Conservation (phyloP, 2,888 invertebrate species). For the Frankliniella fusca region DNA sequence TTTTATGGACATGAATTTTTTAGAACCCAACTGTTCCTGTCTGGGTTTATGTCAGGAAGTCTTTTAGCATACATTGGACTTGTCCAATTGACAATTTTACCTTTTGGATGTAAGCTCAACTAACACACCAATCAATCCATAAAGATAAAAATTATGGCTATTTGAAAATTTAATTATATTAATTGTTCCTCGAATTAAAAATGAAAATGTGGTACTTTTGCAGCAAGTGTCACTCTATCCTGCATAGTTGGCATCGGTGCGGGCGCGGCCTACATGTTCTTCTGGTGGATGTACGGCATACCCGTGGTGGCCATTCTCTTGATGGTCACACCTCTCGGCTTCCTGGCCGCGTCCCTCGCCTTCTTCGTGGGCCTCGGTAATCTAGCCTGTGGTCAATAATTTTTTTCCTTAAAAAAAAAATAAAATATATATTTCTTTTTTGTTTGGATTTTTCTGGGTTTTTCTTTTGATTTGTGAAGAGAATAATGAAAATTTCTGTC, state of each 20-base stretch:
- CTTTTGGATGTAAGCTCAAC: constrained; percentile 29
- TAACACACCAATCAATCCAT: no score
- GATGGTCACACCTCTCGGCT: constrained; percentile 58
- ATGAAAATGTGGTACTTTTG: constrained; percentile 41
- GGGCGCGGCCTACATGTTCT: constrained; percentile 57
- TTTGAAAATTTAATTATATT: constrained; percentile 39
- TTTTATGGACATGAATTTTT: constrained; percentile 63
- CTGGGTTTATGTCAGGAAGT: constrained; percentile 57
- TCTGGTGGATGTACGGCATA: constrained; percentile 61
- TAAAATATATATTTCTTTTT: constrained; percentile 4
- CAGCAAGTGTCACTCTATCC: constrained; percentile 54
- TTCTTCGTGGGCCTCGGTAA: constrained; percentile 61
- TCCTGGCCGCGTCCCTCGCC: constrained; percentile 56
- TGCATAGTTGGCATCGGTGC: constrained; percentile 55
- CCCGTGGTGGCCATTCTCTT: constrained; percentile 59
- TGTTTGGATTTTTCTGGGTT: no score
- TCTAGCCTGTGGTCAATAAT: constrained; percentile 36
- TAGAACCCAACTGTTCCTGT: constrained; percentile 57
- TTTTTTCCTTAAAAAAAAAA: background rate
- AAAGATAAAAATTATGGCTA: background rate
- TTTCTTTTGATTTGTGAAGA: no score
- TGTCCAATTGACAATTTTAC: constrained; percentile 32
- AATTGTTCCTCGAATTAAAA: background rate
- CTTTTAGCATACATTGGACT: constrained; percentile 54
- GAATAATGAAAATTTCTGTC: no score